phyloP scores from a whole-genome alignment of 2,113 vertebrate genomes.

The Gymnobelideus leadbeateri region DNA sequence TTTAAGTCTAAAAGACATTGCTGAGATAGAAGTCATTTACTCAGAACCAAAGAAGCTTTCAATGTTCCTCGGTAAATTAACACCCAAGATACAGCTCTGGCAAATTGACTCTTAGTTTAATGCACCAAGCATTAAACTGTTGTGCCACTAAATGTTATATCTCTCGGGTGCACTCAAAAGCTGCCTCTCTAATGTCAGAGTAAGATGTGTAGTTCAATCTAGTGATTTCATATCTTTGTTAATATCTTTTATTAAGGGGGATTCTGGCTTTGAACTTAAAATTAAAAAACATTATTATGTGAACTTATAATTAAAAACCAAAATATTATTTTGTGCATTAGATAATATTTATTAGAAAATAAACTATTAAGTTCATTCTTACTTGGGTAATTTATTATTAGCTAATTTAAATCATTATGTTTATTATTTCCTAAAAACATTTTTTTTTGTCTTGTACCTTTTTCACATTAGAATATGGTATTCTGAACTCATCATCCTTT shows the following conservation, averaged over 20 bases:
- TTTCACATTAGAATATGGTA: background rate
- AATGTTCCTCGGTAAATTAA: slow-evolving; percentile 24
- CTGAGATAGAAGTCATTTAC: background rate
- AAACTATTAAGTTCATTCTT: background rate
- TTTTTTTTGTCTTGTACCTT: background rate
- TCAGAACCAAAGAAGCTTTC: background rate
- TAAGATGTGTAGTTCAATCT: slow-evolving; percentile 6
- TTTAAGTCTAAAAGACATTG: background rate
- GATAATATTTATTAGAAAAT: background rate
- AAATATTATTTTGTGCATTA: background rate
- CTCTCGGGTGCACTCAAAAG: background rate
- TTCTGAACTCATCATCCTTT: background rate
- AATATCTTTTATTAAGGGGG: slow-evolving; percentile 7
- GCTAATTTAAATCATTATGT: background rate
- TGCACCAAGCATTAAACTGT: background rate
- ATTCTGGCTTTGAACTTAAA: background rate
- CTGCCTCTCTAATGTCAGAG: background rate
- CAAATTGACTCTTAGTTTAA: background rate
- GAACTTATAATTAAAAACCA: background rate
- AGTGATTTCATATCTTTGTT: background rate
- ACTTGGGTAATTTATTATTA: background rate
- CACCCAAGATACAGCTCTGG: background rate
- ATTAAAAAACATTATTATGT: slow-evolving; percentile 39
- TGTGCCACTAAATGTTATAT: background rate
- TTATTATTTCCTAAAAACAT: background rate